A percentile compares a stretch with the other conserved stretches of the same genome.
These are phyloP conservation scores for Lasioglossum zephyrum DNA, from an alignment of 2,888 invertebrate species.

Conservation along the genomic window DNA sequence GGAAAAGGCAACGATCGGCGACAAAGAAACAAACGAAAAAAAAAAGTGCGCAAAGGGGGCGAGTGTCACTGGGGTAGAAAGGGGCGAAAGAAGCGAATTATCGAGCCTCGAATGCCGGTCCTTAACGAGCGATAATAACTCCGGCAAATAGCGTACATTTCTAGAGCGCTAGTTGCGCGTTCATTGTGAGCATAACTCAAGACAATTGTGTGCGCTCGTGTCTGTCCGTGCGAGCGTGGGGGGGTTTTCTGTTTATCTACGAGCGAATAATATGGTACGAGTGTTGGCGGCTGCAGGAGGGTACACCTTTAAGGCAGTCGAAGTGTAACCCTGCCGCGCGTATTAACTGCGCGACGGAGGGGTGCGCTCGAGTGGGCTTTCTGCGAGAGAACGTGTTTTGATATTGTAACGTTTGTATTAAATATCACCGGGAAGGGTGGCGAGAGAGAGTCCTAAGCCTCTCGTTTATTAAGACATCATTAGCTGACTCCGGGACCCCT, in stretches of 20 bases:
- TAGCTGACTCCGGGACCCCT: constrained; percentile 49
- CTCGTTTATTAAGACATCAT: constrained; percentile 67
- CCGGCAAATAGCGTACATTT: constrained; percentile 73
- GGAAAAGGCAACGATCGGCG: constrained; percentile 27
- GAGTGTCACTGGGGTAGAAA: constrained; percentile 30
- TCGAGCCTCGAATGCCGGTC: constrained; percentile 63
- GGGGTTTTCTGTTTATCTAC: constrained; percentile 30
- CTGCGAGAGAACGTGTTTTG: constrained; percentile 74
- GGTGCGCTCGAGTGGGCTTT: constrained; percentile 74
- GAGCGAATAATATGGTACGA: constrained; percentile 7
- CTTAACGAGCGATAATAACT: constrained; percentile 79
- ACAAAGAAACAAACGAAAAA: constrained; percentile 42
- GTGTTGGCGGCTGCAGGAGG: constrained; percentile 18
- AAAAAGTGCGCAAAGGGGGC: constrained; percentile 15
- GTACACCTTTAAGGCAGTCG: constrained; percentile 43
- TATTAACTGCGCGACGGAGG: constrained; percentile 60
- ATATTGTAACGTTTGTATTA: constrained; percentile 81
- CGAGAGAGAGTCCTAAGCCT: constrained; percentile 39
- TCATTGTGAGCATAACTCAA: constrained; percentile 39
- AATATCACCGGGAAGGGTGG: constrained; percentile 73
- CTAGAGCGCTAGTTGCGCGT: constrained; percentile 46
- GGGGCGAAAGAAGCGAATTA: constrained; percentile 56
- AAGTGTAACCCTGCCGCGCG: constrained; percentile 42
- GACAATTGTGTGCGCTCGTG: constrained; percentile 19
- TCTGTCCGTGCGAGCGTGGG: neutral